These are phyloP conservation scores for Pangasius krempfi DNA, from an alignment of 2,797 vertebrate genomes.

Conservation along the genomic window DNA sequence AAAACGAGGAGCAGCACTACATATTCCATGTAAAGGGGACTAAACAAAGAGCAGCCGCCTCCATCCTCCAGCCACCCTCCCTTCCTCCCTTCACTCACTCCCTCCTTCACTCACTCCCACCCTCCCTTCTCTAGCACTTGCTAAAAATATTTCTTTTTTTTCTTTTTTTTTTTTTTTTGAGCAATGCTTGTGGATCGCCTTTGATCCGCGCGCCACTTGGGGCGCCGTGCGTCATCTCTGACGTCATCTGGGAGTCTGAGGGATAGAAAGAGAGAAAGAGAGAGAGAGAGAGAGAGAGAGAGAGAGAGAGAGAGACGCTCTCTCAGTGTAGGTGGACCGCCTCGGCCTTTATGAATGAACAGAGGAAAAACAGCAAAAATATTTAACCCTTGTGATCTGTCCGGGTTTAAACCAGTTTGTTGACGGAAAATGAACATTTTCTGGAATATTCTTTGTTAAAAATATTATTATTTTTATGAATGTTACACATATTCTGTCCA, in stretches of 20 bases:
- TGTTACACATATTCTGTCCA: background rate
- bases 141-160: slow-evolving; percentile 67
- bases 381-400: background rate
- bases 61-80: slow-evolving; percentile 27
- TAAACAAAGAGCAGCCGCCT: slow-evolving; percentile 54
- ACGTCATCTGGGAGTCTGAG: slow-evolving; percentile 70
- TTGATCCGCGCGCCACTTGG: slow-evolving; percentile 71
- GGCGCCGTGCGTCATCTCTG: slow-evolving; percentile 73
- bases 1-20: slow-evolving; percentile 34
- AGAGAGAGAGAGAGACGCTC: slow-evolving; percentile 59
- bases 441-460: background rate
- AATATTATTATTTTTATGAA: background rate
- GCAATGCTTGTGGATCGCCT: slow-evolving; percentile 61
- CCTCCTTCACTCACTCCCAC: slow-evolving; percentile 17
- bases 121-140: slow-evolving; percentile 60
- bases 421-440: background rate
- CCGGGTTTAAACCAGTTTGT: background rate
- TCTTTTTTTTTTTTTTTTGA: slow-evolving; percentile 38
- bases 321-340: slow-evolving; percentile 64
- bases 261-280: background rate
- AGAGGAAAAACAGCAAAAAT: background rate
- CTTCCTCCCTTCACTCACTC: slow-evolving; percentile 14
- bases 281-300: background rate
- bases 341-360: slow-evolving; percentile 57
- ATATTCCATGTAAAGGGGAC: slow-evolving; percentile 48